Evolutionary conservation across 1,140 invertebrate genomes (phyloP).

Genomic region (Procambarus clarkii): DNA sequence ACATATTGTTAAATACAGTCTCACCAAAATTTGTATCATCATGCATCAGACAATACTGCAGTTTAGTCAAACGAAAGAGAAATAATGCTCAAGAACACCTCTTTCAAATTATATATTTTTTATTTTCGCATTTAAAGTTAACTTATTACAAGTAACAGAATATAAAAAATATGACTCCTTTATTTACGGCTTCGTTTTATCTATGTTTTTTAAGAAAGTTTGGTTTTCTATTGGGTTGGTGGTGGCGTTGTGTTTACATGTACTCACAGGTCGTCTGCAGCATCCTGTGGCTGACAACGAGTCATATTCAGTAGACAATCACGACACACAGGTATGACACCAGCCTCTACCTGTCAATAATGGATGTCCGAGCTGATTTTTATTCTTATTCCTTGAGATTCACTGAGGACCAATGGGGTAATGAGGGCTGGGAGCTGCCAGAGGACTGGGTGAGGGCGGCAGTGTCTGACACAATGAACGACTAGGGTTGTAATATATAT

Average conservation of each 20-base stretch:
- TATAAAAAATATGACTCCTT: too few species aligned
- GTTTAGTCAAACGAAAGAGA: background rate
- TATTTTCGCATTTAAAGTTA: background rate
- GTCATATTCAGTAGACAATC: background rate
- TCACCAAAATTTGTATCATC: background rate
- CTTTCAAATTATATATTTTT: background rate
- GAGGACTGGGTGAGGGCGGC: too few species aligned
- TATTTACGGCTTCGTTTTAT: too few species aligned
- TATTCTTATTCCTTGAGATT: background rate
- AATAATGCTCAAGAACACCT: background rate
- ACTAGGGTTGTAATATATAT: too few species aligned
- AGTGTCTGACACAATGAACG: too few species aligned
- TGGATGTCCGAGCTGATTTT: background rate
- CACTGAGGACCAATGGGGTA: background rate
- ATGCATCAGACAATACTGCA: background rate
- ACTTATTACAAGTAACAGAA: too few species aligned
- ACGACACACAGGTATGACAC: background rate
- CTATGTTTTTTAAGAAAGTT: background rate
- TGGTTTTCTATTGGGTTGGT: background rate
- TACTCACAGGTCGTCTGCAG: background rate
- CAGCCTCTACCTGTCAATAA: background rate
- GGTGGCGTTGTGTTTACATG: constrained; percentile 2
- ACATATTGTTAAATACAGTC: background rate
- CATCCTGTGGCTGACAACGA: background rate
- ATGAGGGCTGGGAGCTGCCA: too few species aligned